These are phyloP conservation scores for Camponotus pennsylvanicus DNA, from an alignment of 1,140 invertebrate species.

Conservation along the genomic window DNA sequence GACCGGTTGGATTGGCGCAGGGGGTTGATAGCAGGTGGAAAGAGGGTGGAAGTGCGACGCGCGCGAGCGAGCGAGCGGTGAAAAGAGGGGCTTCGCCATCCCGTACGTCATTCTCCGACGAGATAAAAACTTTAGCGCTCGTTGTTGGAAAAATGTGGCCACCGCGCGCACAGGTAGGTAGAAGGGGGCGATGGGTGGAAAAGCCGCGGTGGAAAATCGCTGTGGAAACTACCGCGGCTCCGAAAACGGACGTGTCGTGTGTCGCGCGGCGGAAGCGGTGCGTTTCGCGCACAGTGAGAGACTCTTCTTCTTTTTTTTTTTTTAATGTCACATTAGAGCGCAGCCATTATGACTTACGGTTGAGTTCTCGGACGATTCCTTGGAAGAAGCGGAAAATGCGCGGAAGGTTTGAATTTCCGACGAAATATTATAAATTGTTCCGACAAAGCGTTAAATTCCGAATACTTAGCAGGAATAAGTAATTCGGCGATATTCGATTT, in stretches of 20 bases:
- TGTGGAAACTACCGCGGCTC: conserved; percentile 8
- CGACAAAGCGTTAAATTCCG: background rate
- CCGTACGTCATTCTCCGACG: conserved; percentile 50
- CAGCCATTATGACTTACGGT: background rate
- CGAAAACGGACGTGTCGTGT: conserved; percentile 23
- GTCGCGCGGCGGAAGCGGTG: conserved; percentile 18
- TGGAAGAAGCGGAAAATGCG: background rate
- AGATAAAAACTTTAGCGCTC: conserved; percentile 70
- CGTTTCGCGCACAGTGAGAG: background rate
- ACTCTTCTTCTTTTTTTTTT: background rate
- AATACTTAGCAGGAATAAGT: background rate
- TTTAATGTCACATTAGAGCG: conserved; percentile 30
- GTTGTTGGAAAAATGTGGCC: conserved; percentile 59
- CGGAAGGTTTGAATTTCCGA: background rate
- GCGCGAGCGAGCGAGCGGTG: background rate
- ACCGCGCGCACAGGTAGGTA: background rate
- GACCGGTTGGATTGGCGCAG: conserved; percentile 10
- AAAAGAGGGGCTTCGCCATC: conserved; percentile 32
- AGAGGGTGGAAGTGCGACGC: conserved; percentile 17
- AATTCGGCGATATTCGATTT: background rate
- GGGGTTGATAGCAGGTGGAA: no score
- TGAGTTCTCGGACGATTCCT: background rate
- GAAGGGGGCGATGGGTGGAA: conserved; percentile 3
- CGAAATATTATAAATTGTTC: background rate
- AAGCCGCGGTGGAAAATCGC: conserved; percentile 33